Evolutionary conservation across 2,797 vertebrate genomes (phyloP), one percentile per base, ranked within the genome.

Genomic region (Hemibagrus guttatus): DNA sequence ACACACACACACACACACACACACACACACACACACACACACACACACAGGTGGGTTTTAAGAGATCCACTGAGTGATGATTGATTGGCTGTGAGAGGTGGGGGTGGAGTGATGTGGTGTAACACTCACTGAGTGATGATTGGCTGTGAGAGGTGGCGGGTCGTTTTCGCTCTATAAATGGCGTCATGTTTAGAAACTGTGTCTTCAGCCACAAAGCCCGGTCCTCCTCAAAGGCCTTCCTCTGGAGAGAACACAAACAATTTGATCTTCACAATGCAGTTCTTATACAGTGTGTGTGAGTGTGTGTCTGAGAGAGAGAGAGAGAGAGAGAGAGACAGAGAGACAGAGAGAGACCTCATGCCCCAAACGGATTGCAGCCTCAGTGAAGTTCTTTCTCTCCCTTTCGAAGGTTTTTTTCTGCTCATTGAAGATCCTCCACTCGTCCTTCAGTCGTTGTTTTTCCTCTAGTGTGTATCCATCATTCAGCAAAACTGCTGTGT

Each of bases 351-450:
- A 2, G 16, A 99, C 98, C 97, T 99, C 97, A 58, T 97, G 95
- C 88, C 98, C 98, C 83, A 99, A 93, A 91, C 98, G 95, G 90
- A 99, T 99, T 71, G 98, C 98, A 82, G 98, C 98, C 91, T 99
- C 98, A 0, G 98, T 99, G 91, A 98, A 99, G 92, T 95, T 98
- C 88, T 92, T 96, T 92, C 98, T 95, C 88, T 99, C 98, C 90
- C 93, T 96, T 91, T 99, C 98, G 87, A 99, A 98, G 90, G 96
- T 97, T 90, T 95, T 97, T 85, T 97, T 98, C 89, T 99, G 97
- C 49, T 98, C 97, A 90, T 93, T 95, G 46, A 99, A 96, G 0
- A 95, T 93, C n/a, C 92, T 96, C 98, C 97, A 98, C 85, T 99
- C 98, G 74, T 97, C 97, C 88, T 95, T 93, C 84, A 99, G 96